Base-by-base conservation (phyloP, 92 coral and sea anemone species). In the Zoanthus sansibaricus region DNA sequence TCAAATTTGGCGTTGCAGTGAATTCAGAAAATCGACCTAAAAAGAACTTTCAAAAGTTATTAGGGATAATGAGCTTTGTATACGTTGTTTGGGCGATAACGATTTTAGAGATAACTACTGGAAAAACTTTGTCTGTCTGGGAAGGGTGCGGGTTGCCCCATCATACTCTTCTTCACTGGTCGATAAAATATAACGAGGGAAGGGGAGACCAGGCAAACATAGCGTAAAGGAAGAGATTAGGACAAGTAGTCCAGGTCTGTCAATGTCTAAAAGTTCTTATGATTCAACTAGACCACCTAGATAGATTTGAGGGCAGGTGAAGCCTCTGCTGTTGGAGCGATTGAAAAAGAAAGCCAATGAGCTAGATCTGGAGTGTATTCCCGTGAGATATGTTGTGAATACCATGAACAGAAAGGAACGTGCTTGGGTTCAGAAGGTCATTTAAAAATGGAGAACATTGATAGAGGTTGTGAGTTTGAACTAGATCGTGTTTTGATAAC, bases 401-500 rank as follows among this genome's bases (percentile, higher is more conserved):
- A 92, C 92, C 79, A 82, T 92, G 72, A 84, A 89, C 25, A 83
- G 88, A 25, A 58, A 82, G 83, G 80, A 86, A 25, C 46, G 72
- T 75, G 91, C 72, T 66, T 78, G 49, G 88, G 92, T 72, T 72
- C 56, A 2, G 4, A 37, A 37, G 4, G 0, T 37, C 0, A 37
- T 37, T 71, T 88, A 71, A 83, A 88, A 55, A 83, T 85, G 61
- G 91, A 83, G 56, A 83, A 89, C 31, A 59, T 91, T 15, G 88
- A 89, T n/a, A 85, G 89, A 46, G 79, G 76, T 52, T 84, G 84
- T 44, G 89, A 87, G 77, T 89, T 89, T 13, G 56, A 88, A 5
- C 85, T 92, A 44, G 82, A 88, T 49, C 82, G 62, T 56, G 94
- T 92, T 30, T 76, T 83, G 86, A 92, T 92, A 51, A 91, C 84